Percentiles rank a stretch among this genome's conserved stretches.
Evolutionary conservation across 2,888 invertebrate genomes (phyloP).

Genomic region (Desoria tigrina): DNA sequence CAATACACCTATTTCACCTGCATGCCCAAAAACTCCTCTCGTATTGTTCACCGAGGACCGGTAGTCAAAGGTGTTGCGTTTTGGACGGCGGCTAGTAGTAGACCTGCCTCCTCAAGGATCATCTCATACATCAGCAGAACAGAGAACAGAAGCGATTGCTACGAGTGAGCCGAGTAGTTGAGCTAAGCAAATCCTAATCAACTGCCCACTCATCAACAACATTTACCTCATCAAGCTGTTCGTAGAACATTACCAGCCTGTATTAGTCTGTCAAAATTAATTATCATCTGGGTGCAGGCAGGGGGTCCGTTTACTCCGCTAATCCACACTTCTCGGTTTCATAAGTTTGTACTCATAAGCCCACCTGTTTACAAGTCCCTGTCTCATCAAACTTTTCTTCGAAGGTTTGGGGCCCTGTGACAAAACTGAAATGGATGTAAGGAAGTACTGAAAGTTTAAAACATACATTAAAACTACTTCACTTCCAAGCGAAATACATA

Average conservation of each 20-base stretch:
- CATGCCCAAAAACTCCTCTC: slow-evolving; percentile 2
- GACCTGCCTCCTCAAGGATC: slow-evolving; percentile 4
- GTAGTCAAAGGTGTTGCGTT: slow-evolving; percentile 3
- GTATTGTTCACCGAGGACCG: slow-evolving; percentile 2
- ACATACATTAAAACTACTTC: too few relatives aligned
- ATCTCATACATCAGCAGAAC: slow-evolving; percentile 11
- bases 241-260: not conserved
- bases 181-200: slow-evolving; percentile 7
- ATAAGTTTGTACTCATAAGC: too few relatives aligned
- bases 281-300: too few relatives aligned
- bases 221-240: slow-evolving; percentile 13
- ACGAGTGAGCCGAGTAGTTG: not conserved
- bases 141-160: not conserved
- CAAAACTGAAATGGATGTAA: too few relatives aligned
- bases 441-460: too few relatives aligned
- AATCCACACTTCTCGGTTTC: too few relatives aligned
- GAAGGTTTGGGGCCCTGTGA: too few relatives aligned
- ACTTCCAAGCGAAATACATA: too few relatives aligned
- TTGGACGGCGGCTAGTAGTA: slow-evolving; percentile 6
- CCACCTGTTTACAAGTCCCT: too few relatives aligned
- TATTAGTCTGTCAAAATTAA: slow-evolving; percentile 1
- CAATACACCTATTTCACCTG: slow-evolving; percentile 12
- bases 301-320: too few relatives aligned
- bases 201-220: slow-evolving; percentile 17
- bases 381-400: too few relatives aligned